Base-by-base conservation (phyloP, 2,113 vertebrate species). In the Misgurnus mizolepis region DNA sequence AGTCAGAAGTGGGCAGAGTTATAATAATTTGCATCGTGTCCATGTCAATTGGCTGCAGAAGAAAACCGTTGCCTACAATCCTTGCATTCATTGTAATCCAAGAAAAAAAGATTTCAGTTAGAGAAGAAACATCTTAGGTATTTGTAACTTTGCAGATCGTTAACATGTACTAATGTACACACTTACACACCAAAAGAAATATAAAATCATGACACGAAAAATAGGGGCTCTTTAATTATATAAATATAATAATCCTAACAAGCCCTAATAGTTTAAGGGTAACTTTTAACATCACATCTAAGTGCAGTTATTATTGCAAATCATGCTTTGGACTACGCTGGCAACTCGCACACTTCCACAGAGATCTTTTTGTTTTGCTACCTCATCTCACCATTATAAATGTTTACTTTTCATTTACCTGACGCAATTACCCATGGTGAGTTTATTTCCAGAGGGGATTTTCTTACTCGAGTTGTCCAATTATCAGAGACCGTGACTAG, bases 401-500 rank as follows among this genome's bases (percentile, higher is more conserved):
- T 81, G 65, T 83, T 86, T 77, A 58, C 80, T 76, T 89, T 87
- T 53, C 86, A 81, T 84, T 85, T 88, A 87, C 79, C 68, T 82
- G 87, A 87, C 71, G 78, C 22, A 84, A 87, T 88, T 66, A 76
- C 66, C 80, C 56, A 45, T 15, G 72, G 77, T 66, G 82, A 79
- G 86, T 85, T 80, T 86, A 82, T 83, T 86, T 88, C 84, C 82
- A 64, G 77, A 81, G 55, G 89, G 89, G 88, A 89, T 84, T 87
- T 89, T 80, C 76, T 41, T 78, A 74, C 86, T 89, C 83, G 87
- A 91, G 87, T 89, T 91, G 88, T 92, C 91, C 89, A 93, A 93
- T 93, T 93, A 92, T 89, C 84, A 61, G 84, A 82, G 85, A 85
- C 85, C 79, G 82, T 85, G 85, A 89, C 84, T 85, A 81, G 76